A percentile compares a stretch with the other conserved stretches of the same genome.
phyloP scores from a whole-genome alignment of 1,140 invertebrate genomes.

The Zelostemma sp. region DNA sequence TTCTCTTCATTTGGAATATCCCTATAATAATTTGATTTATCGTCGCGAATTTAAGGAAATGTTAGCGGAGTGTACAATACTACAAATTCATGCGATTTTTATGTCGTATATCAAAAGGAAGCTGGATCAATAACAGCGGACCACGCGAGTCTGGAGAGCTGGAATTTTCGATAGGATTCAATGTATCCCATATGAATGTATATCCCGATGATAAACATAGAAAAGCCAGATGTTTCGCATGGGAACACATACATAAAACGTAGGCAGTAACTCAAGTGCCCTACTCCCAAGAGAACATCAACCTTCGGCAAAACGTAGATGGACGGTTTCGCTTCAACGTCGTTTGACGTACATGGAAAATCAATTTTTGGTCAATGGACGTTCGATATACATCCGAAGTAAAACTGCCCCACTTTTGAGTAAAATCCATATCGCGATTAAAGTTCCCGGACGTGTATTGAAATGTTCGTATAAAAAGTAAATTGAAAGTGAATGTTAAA shows the following conservation, averaged over 20 bases:
- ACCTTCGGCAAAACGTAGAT: background rate
- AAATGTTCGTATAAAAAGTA: too few species aligned
- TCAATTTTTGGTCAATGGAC: background rate
- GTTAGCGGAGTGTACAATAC: too few species aligned
- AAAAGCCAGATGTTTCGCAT: slow-evolving; percentile 4
- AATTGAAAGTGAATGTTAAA: background rate
- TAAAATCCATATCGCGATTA: background rate
- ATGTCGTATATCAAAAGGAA: background rate
- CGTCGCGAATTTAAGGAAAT: too few species aligned
- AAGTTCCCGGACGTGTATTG: too few species aligned
- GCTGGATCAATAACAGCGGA: background rate
- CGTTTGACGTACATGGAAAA: background rate
- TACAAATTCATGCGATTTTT: too few species aligned
- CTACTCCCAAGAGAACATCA: background rate
- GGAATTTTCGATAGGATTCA: slow-evolving; percentile 1
- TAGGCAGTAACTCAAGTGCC: slow-evolving; percentile 4
- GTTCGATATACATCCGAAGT: too few species aligned
- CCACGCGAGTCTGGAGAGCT: background rate
- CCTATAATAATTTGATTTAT: too few species aligned
- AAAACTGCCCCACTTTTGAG: background rate
- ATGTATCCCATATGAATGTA: background rate
- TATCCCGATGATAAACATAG: slow-evolving; percentile 4
- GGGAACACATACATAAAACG: slow-evolving; percentile 3
- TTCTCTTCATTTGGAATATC: too few species aligned
- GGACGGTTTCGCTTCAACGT: background rate